phyloP scores from a whole-genome alignment of 2,888 invertebrate genomes.

The Drosophila borborema region DNA sequence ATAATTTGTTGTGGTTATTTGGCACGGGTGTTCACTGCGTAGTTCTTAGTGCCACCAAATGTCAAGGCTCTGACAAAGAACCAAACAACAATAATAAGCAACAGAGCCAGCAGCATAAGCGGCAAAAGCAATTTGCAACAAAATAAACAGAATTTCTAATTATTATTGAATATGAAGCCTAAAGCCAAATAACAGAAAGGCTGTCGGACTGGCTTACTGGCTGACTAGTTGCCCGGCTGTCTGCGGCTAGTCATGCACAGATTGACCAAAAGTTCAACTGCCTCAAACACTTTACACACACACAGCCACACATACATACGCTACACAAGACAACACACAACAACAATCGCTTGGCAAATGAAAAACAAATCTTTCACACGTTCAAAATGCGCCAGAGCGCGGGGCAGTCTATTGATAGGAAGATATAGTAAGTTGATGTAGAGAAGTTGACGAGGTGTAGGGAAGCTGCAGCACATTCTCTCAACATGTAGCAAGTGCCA shows the following conservation, averaged over 20 bases:
- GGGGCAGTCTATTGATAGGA: constrained; percentile 20
- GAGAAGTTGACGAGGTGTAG: not conserved
- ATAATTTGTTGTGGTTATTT: constrained; percentile 35
- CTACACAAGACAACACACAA: not conserved
- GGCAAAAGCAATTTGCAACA: constrained; percentile 42
- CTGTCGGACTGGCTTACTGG: not conserved
- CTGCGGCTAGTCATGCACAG: constrained; percentile 58
- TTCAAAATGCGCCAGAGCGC: constrained; percentile 41
- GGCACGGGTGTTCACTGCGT: constrained; percentile 48
- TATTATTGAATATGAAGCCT: constrained; percentile 47
- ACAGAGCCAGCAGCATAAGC: not conserved
- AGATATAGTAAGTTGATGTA: not conserved
- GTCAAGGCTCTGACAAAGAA: constrained; percentile 53
- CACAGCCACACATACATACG: not conserved
- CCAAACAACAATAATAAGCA: not conserved
- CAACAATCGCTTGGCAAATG: constrained; percentile 37
- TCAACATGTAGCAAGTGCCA: constrained; percentile 53
- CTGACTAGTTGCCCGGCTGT: constrained; percentile 27
- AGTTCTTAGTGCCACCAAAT: constrained; percentile 48
- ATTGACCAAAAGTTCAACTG: constrained; percentile 60
- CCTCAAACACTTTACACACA: constrained; percentile 35
- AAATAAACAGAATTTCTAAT: constrained; percentile 47
- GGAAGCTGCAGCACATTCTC: constrained; percentile 22
- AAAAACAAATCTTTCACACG: constrained; percentile 77
- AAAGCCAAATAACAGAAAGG: constrained; percentile 47